Conservation (phyloP, 2,888 invertebrate species). For the Spilarctia lutea region DNA sequence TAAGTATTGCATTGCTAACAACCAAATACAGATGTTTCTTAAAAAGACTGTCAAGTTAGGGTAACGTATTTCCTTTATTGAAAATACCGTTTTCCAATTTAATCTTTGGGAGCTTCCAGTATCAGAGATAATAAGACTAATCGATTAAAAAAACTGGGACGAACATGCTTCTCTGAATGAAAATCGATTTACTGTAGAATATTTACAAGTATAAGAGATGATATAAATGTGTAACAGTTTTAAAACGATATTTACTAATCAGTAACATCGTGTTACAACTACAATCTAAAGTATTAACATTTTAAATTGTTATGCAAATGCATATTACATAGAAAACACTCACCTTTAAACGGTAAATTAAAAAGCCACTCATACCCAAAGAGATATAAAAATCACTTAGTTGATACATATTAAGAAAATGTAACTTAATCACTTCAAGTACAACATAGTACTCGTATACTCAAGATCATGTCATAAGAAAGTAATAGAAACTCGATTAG, state of each 20-base stretch:
- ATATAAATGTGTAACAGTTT: too few species aligned
- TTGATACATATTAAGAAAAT: constrained; percentile 20
- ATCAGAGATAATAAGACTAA: neutral
- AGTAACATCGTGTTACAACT: neutral
- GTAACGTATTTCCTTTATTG: neutral
- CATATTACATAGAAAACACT: neutral
- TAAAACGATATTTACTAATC: neutral
- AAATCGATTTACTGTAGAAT: neutral
- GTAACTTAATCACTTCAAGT: constrained; percentile 3
- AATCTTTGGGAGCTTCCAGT: neutral
- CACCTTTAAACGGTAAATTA: neutral
- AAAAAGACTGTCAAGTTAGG: neutral
- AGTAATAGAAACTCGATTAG: constrained; percentile 38
- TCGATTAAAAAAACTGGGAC: neutral
- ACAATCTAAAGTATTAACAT: neutral
- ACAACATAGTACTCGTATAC: neutral
- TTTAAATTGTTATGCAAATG: neutral
- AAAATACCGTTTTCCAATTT: neutral
- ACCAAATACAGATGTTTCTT: neutral
- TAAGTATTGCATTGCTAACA: neutral
- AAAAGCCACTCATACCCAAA: neutral
- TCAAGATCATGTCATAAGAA: constrained; percentile 28
- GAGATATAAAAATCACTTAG: neutral
- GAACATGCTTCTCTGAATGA: neutral
- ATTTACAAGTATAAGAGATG: too few species aligned